Evolutionary conservation across 2,797 vertebrate species (phyloP).

Genomic region (Naso thynnoides): DNA sequence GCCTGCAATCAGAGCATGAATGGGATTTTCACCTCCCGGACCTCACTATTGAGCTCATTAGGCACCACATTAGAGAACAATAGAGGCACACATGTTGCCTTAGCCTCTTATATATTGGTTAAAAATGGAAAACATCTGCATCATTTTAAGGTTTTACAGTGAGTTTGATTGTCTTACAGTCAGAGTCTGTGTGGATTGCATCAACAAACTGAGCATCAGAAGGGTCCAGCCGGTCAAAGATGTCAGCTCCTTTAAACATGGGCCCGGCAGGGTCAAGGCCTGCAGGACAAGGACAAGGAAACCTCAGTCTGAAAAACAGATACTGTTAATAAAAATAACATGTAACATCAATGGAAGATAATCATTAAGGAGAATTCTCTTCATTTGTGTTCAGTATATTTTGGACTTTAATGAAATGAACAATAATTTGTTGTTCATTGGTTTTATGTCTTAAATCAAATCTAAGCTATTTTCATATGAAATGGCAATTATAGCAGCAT

Average conservation of each 20-base stretch:
- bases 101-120: no score
- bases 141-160: background rate
- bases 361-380: background rate
- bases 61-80: no score
- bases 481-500: no score
- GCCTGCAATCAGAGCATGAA: no score
- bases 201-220: slow-evolving; percentile 95
- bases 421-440: background rate
- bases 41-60: no score
- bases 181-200: slow-evolving; percentile 95
- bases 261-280: slow-evolving; percentile 96
- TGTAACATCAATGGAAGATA: background rate
- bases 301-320: background rate
- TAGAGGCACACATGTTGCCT: no score
- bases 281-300: slow-evolving; percentile 52
- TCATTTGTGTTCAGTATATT: background rate
- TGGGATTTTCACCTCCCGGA: no score
- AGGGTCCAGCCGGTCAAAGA: slow-evolving; percentile 90
- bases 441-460: background rate
- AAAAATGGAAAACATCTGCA: background rate
- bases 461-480: background rate
- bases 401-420: background rate
- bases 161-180: slow-evolving; percentile 85
- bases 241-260: slow-evolving; percentile 90
- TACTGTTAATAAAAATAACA: background rate